Evolutionary conservation across 2,797 vertebrate species (phyloP).

Genomic region (Lateolabrax maculatus): DNA sequence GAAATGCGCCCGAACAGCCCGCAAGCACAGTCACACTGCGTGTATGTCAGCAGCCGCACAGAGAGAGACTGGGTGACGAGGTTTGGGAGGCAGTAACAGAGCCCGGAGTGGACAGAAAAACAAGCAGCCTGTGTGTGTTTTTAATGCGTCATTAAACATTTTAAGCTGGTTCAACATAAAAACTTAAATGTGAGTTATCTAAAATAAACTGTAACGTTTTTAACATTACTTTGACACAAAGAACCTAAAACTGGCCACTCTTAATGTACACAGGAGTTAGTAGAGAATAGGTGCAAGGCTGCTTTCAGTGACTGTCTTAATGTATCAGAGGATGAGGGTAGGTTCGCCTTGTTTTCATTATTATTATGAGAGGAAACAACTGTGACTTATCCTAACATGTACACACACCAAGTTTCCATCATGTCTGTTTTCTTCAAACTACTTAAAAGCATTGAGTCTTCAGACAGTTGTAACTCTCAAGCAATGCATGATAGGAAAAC

Average conservation of each 20-base stretch:
- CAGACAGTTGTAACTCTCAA: not conserved
- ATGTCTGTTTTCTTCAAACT: too few relatives aligned
- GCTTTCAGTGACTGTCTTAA: too few relatives aligned
- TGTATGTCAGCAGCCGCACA: not conserved
- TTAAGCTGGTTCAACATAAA: not conserved
- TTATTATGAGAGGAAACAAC: not conserved
- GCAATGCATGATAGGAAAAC: not conserved
- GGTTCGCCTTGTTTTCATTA: too few relatives aligned
- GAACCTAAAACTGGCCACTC: not conserved
- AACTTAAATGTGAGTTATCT: not conserved
- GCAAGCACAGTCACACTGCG: slow-evolving; percentile 3
- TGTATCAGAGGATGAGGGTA: too few relatives aligned
- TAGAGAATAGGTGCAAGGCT: too few relatives aligned
- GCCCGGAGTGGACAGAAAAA: not conserved
- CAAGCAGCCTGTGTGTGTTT: not conserved
- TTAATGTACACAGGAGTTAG: too few relatives aligned
- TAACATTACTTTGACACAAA: too few relatives aligned
- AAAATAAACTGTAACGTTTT: not conserved
- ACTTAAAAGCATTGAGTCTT: too few relatives aligned
- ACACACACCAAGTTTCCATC: too few relatives aligned
- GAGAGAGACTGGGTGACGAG: not conserved
- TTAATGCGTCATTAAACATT: not conserved
- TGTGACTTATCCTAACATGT: not conserved
- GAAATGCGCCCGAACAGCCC: slow-evolving; percentile 28
- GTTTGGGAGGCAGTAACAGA: not conserved